Conservation (phyloP, 2,888 invertebrate species). For the Nymphalis urticae region DNA sequence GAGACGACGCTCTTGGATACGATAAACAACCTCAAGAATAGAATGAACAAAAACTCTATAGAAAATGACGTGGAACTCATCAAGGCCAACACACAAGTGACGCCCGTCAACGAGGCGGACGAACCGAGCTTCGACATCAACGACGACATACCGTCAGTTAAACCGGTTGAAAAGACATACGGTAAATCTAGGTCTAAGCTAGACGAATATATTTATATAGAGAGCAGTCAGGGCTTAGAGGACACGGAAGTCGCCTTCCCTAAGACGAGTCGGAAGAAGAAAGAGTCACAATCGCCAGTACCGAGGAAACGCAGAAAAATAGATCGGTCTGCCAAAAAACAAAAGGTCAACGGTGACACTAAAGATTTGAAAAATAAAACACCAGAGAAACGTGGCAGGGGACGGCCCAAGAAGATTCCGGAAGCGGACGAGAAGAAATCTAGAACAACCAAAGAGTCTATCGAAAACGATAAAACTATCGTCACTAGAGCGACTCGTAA, state of each 20-base stretch:
- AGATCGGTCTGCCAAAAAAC: slow-evolving; percentile 47
- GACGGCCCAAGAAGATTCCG: slow-evolving; percentile 39
- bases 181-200: slow-evolving; percentile 67
- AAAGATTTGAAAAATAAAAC: slow-evolving; percentile 54
- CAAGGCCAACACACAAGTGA: slow-evolving; percentile 65
- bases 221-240: slow-evolving; percentile 67
- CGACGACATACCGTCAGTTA: slow-evolving; percentile 66
- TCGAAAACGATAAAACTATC: slow-evolving; percentile 67
- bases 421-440: slow-evolving; percentile 47
- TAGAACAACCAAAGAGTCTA: slow-evolving; percentile 68
- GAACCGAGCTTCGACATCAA: slow-evolving; percentile 55
- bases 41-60: slow-evolving; percentile 68
- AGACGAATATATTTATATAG: slow-evolving; percentile 73
- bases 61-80: slow-evolving; percentile 72
- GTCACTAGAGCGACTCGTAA: slow-evolving; percentile 61
- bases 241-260: slow-evolving; percentile 67
- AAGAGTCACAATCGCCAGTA: slow-evolving; percentile 56
- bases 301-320: slow-evolving; percentile 71
- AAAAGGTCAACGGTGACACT: slow-evolving; percentile 43
- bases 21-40: slow-evolving; percentile 61
- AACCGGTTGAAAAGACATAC: slow-evolving; percentile 73
- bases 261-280: slow-evolving; percentile 56
- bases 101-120: slow-evolving; percentile 53
- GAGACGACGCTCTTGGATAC: slow-evolving; percentile 58
- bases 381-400: slow-evolving; percentile 43